Percentiles rank a stretch among this genome's conserved stretches.
Conservation (phyloP, 2,797 vertebrate species). For the Sylvilagus floridanus region DNA sequence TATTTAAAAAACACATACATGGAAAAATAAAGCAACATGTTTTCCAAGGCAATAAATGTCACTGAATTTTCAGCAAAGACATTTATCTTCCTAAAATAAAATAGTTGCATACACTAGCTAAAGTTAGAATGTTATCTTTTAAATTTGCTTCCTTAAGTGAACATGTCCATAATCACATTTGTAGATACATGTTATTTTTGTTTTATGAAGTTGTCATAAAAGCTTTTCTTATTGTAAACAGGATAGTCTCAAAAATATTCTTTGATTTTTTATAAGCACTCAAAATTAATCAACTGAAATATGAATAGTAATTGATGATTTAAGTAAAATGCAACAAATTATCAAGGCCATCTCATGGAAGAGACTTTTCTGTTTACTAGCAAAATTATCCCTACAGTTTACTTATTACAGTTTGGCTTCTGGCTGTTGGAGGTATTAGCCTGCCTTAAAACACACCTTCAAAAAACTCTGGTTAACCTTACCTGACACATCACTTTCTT, state of each 20-base stretch:
- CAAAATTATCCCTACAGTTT: slow-evolving; percentile 44
- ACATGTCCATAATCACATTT: slow-evolving; percentile 68
- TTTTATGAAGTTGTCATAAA: slow-evolving; percentile 65
- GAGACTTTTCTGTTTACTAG: slow-evolving; percentile 42
- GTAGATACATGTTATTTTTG: slow-evolving; percentile 74
- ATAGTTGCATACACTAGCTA: slow-evolving; percentile 61
- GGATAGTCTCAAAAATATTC: slow-evolving; percentile 73
- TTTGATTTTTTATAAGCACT: slow-evolving; percentile 66
- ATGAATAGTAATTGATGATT: slow-evolving; percentile 68
- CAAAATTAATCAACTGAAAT: slow-evolving; percentile 73
- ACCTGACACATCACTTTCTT: slow-evolving; percentile 25
- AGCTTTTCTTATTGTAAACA: slow-evolving; percentile 72
- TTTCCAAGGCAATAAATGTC: slow-evolving; percentile 77
- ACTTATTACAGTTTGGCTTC: slow-evolving; percentile 43
- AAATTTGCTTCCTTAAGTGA: slow-evolving; percentile 75
- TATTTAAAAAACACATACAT: slow-evolving; percentile 69
- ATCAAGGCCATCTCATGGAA: slow-evolving; percentile 47
- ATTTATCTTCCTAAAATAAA: slow-evolving; percentile 80
- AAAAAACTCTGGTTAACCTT: slow-evolving; percentile 48
- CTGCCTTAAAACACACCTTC: slow-evolving; percentile 36
- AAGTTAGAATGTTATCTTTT: slow-evolving; percentile 77
- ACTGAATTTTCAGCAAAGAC: slow-evolving; percentile 64
- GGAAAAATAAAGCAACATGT: slow-evolving; percentile 62
- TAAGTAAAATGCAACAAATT: slow-evolving; percentile 52
- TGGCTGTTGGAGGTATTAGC: slow-evolving; percentile 14